phyloP scores from a whole-genome alignment of 2,888 invertebrate genomes.

The Eurytoma californica region DNA sequence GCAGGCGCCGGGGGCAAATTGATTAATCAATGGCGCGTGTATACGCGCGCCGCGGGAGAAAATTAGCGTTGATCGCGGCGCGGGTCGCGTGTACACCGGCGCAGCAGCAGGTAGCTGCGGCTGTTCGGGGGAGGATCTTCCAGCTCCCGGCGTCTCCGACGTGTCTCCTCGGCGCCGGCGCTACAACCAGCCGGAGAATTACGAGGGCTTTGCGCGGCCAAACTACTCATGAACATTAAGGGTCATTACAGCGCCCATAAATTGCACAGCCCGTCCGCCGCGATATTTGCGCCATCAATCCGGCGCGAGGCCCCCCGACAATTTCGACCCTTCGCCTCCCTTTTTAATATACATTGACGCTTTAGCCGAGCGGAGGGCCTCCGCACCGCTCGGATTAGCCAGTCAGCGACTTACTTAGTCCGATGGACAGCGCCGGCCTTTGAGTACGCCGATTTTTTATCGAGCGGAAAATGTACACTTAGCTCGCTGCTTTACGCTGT shows the following conservation, averaged over 20 bases:
- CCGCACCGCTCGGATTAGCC: no score
- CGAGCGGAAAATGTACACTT: no score
- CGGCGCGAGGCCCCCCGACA: constrained; percentile 51
- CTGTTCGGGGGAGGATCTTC: neutral
- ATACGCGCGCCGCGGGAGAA: neutral
- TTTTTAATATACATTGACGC: no score
- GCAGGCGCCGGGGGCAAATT: neutral
- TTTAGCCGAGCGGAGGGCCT: no score
- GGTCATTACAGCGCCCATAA: constrained; percentile 73
- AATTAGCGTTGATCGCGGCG: constrained; percentile 18
- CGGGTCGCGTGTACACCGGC: neutral
- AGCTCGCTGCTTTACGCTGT: no score
- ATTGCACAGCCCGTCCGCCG: constrained; percentile 68
- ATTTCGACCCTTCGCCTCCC: no score
- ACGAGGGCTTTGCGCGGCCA: constrained; percentile 69
- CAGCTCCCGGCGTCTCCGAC: neutral
- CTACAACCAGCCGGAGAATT: constrained; percentile 63
- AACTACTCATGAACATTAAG: constrained; percentile 74
- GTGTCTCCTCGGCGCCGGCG: constrained; percentile 3
- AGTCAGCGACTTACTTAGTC: no score
- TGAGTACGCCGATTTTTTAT: no score
- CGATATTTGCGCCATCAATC: constrained; percentile 73
- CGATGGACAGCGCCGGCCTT: no score
- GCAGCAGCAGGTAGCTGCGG: constrained; percentile 20
- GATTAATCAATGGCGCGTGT: constrained; percentile 11